Evolutionary conservation across 2,888 invertebrate genomes (phyloP), one percentile per base, ranked within the genome.

Genomic region (Leptothorax acervorum): DNA sequence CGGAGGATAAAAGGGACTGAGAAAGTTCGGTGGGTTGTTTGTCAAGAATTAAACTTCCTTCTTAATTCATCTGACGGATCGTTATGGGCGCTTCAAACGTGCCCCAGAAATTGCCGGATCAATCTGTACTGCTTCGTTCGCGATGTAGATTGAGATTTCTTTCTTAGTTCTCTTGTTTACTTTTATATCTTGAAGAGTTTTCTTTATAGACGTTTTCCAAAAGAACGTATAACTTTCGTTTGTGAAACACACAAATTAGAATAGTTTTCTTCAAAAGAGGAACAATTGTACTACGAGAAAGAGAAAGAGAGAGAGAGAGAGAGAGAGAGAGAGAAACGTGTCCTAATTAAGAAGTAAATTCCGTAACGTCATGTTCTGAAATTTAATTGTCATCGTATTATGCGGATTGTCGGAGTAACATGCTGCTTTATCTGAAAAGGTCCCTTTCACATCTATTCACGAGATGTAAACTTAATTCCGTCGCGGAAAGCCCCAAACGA

Each of bases 1-100:
- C 60, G 74, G 70, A 76, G 82, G 62, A 66, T 75, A 31, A 28
- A 85, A 85, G 76, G 68, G 68, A 51, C 73, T 57, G 68, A 71
- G 66, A 42, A 82, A 90, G 73, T 87, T 86, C 65, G 79, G 53
- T 76, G 83, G 83, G 82, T 86, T 90, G 89, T 90, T 89, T 88
- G 87, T 87, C 85, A 89, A 87, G 89, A 87, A 90, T 90, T 89
- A 90, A 90, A 90, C 76, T 89, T 82, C 62, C 76, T 85, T 18
- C 60, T 88, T 85, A 87, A 89, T 90, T 85, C 83, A 74, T 71
- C 65, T 65, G 11, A 68, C 9, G 66, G 66, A 65, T 70, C 79
- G 83, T 89, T 89, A 83, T 83, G 15, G 11, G 76, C 55, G 66
- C 66, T 62, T 53, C 42, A 75, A 75, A 75, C 70, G 60, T 81